A percentile compares a stretch with the other conserved stretches of the same genome.
These are phyloP conservation scores for Pipa parva DNA, from an alignment of 2,113 vertebrate genomes.

Conservation along the genomic window DNA sequence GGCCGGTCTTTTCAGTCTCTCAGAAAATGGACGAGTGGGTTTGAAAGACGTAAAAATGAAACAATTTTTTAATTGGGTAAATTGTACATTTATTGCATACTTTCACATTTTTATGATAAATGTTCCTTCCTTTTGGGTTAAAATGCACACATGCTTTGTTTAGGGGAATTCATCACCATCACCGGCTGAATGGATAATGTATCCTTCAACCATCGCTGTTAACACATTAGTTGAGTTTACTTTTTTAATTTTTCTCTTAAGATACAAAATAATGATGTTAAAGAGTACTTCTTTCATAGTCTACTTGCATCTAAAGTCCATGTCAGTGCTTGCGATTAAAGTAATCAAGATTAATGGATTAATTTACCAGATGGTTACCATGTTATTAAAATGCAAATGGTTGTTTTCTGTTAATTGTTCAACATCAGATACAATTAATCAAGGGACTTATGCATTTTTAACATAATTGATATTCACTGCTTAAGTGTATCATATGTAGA, in stretches of 20 bases:
- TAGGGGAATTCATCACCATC: not conserved
- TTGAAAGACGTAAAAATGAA: not conserved
- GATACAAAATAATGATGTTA: slow-evolving; percentile 45
- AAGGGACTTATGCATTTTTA: slow-evolving; percentile 58
- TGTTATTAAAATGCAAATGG: slow-evolving; percentile 98
- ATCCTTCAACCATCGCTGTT: slow-evolving; percentile 23
- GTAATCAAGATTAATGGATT: slow-evolving; percentile 97
- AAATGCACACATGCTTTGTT: not conserved
- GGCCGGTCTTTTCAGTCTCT: not conserved
- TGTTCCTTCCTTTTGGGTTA: not conserved
- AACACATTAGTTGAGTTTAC: slow-evolving; percentile 34
- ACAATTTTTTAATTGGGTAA: slow-evolving; percentile 7
- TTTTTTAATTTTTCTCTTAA: slow-evolving; percentile 38
- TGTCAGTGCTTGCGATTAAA: slow-evolving; percentile 66
- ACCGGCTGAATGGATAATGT: not conserved
- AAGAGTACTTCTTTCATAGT: slow-evolving; percentile 45
- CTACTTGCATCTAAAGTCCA: slow-evolving; percentile 64
- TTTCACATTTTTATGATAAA: not conserved
- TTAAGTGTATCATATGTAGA: slow-evolving; percentile 50
- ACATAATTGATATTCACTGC: slow-evolving; percentile 52
- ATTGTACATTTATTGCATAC: not conserved
- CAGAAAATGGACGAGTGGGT: not conserved
- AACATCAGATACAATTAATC: slow-evolving; percentile 84
- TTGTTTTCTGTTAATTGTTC: slow-evolving; percentile 87
- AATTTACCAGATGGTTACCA: slow-evolving; percentile 85